Evolutionary conservation across 2,797 vertebrate species (phyloP).

Genomic region (Scomberomorus guttatus): DNA sequence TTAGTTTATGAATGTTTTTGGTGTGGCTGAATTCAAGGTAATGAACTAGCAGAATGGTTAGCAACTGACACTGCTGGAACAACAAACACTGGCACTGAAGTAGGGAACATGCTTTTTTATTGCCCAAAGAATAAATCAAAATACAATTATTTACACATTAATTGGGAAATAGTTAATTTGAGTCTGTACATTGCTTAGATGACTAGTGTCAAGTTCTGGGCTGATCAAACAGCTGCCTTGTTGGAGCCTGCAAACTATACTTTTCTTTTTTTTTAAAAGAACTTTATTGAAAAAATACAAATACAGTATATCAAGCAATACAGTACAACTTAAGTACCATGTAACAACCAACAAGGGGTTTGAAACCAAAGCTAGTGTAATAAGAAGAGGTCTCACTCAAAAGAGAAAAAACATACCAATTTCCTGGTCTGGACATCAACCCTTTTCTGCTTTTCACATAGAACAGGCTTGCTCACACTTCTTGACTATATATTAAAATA

Average conservation of each 20-base stretch:
- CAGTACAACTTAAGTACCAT: neutral
- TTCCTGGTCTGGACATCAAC: neutral
- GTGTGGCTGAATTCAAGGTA: neutral
- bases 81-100: neutral
- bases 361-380: slow-evolving; percentile 29
- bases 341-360: neutral
- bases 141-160: neutral
- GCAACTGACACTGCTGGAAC: neutral
- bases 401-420: neutral
- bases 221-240: neutral
- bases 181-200: neutral
- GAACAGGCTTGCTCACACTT: neutral
- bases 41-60: neutral
- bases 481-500: neutral
- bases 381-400: slow-evolving; percentile 30
- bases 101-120: neutral
- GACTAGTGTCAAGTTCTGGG: neutral
- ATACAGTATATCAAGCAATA: no score
- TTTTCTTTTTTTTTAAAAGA: no score
- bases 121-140: neutral
- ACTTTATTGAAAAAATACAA: no score
- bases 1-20: neutral
- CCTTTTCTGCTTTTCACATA: neutral
- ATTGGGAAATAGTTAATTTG: neutral
- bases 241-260: slow-evolving; percentile 4